Conservation (phyloP, 2,888 invertebrate species). For the Sinopyrophorus schimmeli region DNA sequence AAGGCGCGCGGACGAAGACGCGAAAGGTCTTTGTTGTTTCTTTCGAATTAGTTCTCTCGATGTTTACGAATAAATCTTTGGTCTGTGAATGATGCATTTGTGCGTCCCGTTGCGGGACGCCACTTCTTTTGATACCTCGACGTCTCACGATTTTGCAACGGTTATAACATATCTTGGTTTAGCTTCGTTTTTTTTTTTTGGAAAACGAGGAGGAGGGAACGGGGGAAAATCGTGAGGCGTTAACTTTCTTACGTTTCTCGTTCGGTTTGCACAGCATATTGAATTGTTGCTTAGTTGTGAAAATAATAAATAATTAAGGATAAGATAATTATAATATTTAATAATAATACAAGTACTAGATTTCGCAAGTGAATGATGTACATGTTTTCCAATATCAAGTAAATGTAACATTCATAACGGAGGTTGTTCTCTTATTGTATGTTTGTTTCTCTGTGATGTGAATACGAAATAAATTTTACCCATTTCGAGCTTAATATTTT, state of each 20-base stretch:
- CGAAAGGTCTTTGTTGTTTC: too few species aligned
- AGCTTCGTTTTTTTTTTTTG: too few species aligned
- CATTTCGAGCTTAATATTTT: too few species aligned
- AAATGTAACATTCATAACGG: slow-evolving; percentile 53
- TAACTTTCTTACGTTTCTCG: slow-evolving; percentile 30
- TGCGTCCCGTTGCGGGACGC: too few species aligned
- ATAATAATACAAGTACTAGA: slow-evolving; percentile 47
- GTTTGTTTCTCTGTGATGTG: slow-evolving; percentile 58
- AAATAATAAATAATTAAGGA: slow-evolving; percentile 45
- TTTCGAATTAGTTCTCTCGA: too few species aligned
- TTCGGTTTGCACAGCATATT: slow-evolving; percentile 37
- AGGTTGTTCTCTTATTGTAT: slow-evolving; percentile 55
- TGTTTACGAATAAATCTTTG: too few species aligned
- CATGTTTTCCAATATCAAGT: slow-evolving; percentile 54
- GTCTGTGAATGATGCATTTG: too few species aligned
- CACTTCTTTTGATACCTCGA: slow-evolving; percentile 27
- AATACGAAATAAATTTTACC: slow-evolving; percentile 57
- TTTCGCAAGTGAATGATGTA: slow-evolving; percentile 50
- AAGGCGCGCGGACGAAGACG: too few species aligned
- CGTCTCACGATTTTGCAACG: slow-evolving; percentile 36
- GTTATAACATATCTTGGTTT: too few species aligned
- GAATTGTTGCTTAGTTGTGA: slow-evolving; percentile 54
- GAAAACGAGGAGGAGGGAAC: too few species aligned
- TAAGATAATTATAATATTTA: slow-evolving; percentile 48
- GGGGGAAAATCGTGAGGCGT: slow-evolving; percentile 36